Evolutionary conservation across 2,797 vertebrate genomes (phyloP).

Genomic region (Parotocinclus haroldoi): DNA sequence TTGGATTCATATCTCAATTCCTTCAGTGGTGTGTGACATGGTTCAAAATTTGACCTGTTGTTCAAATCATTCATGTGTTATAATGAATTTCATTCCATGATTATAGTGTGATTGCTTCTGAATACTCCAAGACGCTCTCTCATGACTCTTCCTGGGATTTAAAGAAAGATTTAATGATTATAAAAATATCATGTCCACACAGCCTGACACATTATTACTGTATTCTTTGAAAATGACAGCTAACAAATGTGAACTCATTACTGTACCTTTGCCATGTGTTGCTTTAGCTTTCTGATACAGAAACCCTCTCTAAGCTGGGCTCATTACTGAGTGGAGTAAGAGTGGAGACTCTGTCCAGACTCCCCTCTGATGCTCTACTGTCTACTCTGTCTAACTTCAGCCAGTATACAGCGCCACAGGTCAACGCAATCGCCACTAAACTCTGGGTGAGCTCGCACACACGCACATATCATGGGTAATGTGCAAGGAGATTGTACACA

Average conservation of each 20-base stretch:
- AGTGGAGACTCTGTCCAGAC: slow-evolving; percentile 59
- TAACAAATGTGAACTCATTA: background rate
- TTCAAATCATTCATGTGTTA: no score
- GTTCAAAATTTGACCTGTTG: no score
- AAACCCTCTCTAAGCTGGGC: slow-evolving; percentile 63
- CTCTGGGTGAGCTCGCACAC: slow-evolving; percentile 67
- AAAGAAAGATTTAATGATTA: no score
- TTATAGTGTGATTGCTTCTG: no score
- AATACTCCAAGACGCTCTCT: no score
- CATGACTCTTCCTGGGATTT: no score
- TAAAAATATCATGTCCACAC: no score
- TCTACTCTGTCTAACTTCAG: slow-evolving; percentile 59
- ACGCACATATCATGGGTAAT: background rate
- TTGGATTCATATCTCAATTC: background rate
- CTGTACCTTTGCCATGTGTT: slow-evolving; percentile 1
- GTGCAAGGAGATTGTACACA: no score
- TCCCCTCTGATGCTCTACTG: slow-evolving; percentile 64
- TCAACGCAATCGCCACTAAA: slow-evolving; percentile 65
- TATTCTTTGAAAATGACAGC: no score
- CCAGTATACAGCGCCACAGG: slow-evolving; percentile 52
- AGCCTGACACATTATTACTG: no score
- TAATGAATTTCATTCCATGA: no score
- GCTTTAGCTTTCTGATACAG: slow-evolving; percentile 52
- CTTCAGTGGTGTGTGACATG: no score
- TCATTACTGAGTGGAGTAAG: slow-evolving; percentile 65